These are phyloP conservation scores for Anthrax anthrax DNA, from an alignment of 2,888 invertebrate genomes.

Conservation along the genomic window DNA sequence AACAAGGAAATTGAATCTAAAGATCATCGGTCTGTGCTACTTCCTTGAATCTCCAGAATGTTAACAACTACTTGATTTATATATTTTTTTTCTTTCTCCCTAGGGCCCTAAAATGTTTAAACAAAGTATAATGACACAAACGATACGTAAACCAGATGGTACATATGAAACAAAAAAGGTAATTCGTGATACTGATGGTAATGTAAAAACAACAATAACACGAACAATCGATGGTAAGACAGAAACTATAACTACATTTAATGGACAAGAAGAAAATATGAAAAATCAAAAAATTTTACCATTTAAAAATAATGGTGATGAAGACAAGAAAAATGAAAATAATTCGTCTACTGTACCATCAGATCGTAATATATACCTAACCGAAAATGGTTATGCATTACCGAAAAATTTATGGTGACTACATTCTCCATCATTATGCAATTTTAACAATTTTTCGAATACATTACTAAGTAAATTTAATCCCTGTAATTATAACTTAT, in stretches of 20 bases:
- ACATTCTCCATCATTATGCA: too few relatives aligned
- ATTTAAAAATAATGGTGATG: background rate
- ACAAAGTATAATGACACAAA: constrained; percentile 39
- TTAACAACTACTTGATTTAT: too few relatives aligned
- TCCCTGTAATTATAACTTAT: too few relatives aligned
- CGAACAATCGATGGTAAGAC: constrained; percentile 27
- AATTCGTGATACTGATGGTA: constrained; percentile 42
- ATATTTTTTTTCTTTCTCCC: background rate
- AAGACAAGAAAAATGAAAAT: constrained; percentile 3
- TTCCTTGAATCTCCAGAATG: background rate
- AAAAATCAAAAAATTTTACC: constrained; percentile 2
- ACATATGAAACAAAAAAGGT: constrained; percentile 41
- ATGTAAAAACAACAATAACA: constrained; percentile 43
- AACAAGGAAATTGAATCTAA: background rate
- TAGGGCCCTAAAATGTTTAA: constrained; percentile 35
- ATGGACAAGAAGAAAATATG: constrained; percentile 9
- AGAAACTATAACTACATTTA: constrained; percentile 26
- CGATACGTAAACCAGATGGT: constrained; percentile 42
- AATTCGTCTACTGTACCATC: constrained; percentile 11
- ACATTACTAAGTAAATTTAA: too few relatives aligned
- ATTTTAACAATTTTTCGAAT: too few relatives aligned
- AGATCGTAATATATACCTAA: constrained; percentile 30
- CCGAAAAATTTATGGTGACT: constrained; percentile 36
- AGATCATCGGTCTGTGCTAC: too few relatives aligned
- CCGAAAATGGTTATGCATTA: constrained; percentile 34